A percentile compares a stretch with the other conserved stretches of the same genome.
Evolutionary conservation across 64 coral and sea anemone genomes (phyloP).

Genomic region (Dendronephthya gigantea): DNA sequence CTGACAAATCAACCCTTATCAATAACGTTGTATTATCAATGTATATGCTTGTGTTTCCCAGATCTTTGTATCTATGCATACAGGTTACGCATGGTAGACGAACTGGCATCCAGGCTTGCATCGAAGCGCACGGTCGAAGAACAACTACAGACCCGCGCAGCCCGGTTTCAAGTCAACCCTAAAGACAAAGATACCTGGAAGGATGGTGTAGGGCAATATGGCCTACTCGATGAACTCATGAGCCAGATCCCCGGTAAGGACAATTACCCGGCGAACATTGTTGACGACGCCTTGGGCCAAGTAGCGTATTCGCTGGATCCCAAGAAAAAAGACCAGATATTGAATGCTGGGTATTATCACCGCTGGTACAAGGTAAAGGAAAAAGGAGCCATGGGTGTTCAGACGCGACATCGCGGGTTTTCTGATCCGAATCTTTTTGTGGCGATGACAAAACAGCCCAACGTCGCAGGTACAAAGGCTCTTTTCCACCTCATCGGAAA

Average conservation of each 20-base stretch:
- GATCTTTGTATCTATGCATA: no score
- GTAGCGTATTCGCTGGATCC: slow-evolving; percentile 40
- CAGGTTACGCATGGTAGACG: slow-evolving; percentile 46
- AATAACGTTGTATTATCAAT: no score
- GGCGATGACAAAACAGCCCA: slow-evolving; percentile 58
- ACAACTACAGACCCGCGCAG: slow-evolving; percentile 24
- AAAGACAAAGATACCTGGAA: slow-evolving; percentile 40
- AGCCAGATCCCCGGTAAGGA: slow-evolving; percentile 57
- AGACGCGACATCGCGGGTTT: slow-evolving; percentile 42
- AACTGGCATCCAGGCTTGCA: slow-evolving; percentile 29
- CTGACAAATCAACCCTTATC: no score
- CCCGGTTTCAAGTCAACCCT: slow-evolving; percentile 57
- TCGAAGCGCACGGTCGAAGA: slow-evolving; percentile 14
- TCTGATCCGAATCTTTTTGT: slow-evolving; percentile 53
- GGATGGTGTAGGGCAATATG: slow-evolving; percentile 6
- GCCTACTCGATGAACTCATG: slow-evolving; percentile 46
- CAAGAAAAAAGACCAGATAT: slow-evolving; percentile 12
- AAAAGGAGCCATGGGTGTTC: slow-evolving; percentile 45
- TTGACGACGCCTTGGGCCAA: slow-evolving; percentile 43
- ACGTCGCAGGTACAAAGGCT: slow-evolving; percentile 11
- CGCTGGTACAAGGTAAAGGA: slow-evolving; percentile 44
- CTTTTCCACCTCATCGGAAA: background rate
- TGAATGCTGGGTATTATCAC: slow-evolving; percentile 50
- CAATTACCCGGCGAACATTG: slow-evolving; percentile 39
- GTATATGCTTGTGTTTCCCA: no score